These are phyloP conservation scores for Episyrphus balteatus DNA, from an alignment of 1,140 invertebrate species.

Conservation along the genomic window DNA sequence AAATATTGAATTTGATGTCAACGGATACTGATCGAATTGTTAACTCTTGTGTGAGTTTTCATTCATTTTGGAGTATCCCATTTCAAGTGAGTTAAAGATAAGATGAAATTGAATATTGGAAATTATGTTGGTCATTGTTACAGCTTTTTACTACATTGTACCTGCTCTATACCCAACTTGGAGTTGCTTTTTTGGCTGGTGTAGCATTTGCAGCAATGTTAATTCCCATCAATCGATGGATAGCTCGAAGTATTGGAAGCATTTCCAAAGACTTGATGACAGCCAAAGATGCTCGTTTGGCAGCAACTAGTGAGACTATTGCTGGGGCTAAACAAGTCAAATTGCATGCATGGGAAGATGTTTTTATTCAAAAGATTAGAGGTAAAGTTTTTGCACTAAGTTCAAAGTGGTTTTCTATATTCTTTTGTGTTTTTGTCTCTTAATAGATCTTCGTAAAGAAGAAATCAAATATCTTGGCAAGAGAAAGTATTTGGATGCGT, in stretches of 20 bases:
- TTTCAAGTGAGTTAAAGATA: slow-evolving; percentile 54
- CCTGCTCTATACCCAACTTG: slow-evolving; percentile 78
- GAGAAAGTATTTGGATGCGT: slow-evolving; percentile 94
- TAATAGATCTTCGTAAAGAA: slow-evolving; percentile 46
- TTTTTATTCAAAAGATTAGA: slow-evolving; percentile 62
- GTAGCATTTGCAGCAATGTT: slow-evolving; percentile 74
- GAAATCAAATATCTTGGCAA: slow-evolving; percentile 71
- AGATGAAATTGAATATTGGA: slow-evolving; percentile 1
- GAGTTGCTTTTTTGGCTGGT: slow-evolving; percentile 82
- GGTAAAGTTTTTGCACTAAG: slow-evolving; percentile 17
- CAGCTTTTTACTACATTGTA: slow-evolving; percentile 71
- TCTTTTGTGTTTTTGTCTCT: not conserved
- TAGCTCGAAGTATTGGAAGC: slow-evolving; percentile 82
- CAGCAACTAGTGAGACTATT: slow-evolving; percentile 78
- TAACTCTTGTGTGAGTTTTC: slow-evolving; percentile 92
- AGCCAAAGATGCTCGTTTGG: slow-evolving; percentile 83
- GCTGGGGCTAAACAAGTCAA: slow-evolving; percentile 83
- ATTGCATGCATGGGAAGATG: slow-evolving; percentile 85
- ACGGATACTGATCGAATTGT: slow-evolving; percentile 91
- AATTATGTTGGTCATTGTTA: slow-evolving; percentile 23
- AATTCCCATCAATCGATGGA: slow-evolving; percentile 87
- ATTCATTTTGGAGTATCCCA: slow-evolving; percentile 93
- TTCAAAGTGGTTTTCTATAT: not conserved
- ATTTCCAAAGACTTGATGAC: slow-evolving; percentile 83
- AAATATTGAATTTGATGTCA: slow-evolving; percentile 95